Conservation (phyloP, 2,888 invertebrate species). For the Penaeus monodon region DNA sequence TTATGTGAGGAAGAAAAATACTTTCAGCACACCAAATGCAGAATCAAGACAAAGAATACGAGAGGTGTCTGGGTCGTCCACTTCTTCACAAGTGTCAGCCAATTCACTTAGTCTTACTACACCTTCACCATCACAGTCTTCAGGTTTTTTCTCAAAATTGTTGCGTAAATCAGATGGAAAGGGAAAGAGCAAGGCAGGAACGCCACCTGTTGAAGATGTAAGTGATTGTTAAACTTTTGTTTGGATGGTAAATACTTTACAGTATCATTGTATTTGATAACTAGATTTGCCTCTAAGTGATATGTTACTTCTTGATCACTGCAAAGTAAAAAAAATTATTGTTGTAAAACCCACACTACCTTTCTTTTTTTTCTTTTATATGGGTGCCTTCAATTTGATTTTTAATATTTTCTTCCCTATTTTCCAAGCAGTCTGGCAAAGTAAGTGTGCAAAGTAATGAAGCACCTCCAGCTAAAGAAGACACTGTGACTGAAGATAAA, state of each 20-base stretch:
- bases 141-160: constrained; percentile 49
- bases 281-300: too few species aligned
- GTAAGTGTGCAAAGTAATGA: constrained; percentile 8
- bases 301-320: too few species aligned
- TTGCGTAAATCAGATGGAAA: constrained; percentile 30
- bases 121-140: constrained; percentile 40
- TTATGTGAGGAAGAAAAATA: not conserved
- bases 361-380: too few species aligned
- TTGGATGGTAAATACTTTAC: too few species aligned
- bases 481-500: not conserved
- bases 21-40: constrained; percentile 6
- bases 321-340: too few species aligned
- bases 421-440: constrained; percentile 8
- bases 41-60: constrained; percentile 36
- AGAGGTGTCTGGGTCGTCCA: constrained; percentile 39
- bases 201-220: constrained; percentile 20
- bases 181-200: constrained; percentile 13
- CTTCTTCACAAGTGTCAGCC: constrained; percentile 29
- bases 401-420: not conserved
- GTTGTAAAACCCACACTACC: too few species aligned
- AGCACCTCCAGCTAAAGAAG: not conserved
- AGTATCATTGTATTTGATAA: too few species aligned
- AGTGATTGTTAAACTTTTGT: not conserved
- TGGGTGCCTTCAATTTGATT: not conserved
- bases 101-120: constrained; percentile 21